phyloP scores from a whole-genome alignment of 1,140 invertebrate species.

The Cotesia typhae region DNA sequence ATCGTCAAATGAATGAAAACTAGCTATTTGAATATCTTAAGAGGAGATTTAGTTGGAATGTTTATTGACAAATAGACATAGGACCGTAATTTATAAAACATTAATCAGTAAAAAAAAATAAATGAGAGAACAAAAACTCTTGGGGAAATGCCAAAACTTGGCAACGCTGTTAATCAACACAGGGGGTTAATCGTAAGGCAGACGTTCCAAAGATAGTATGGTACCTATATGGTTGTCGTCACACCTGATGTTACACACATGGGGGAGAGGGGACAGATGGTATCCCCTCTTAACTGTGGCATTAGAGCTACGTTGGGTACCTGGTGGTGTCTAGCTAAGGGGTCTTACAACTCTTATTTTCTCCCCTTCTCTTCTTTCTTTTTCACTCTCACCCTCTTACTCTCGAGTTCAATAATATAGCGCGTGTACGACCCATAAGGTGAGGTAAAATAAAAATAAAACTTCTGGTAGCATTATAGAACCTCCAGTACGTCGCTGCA shows the following conservation, averaged over 20 bases:
- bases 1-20: too few species aligned
- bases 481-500: slow-evolving; percentile 50
- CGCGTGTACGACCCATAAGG: slow-evolving; percentile 54
- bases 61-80: too few species aligned
- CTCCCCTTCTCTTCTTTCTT: slow-evolving; percentile 24
- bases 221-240: slow-evolving; percentile 47
- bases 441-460: slow-evolving; percentile 61
- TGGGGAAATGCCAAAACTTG: slow-evolving; percentile 7
- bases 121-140: background rate
- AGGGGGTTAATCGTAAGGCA: slow-evolving; percentile 40
- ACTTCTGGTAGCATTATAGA: slow-evolving; percentile 50
- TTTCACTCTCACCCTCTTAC: slow-evolving; percentile 2
- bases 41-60: too few species aligned
- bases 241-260: slow-evolving; percentile 66
- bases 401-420: slow-evolving; percentile 9
- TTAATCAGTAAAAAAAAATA: background rate
- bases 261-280: slow-evolving; percentile 64
- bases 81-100: too few species aligned
- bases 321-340: slow-evolving; percentile 49
- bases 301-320: slow-evolving; percentile 52
- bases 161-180: slow-evolving; percentile 26
- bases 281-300: slow-evolving; percentile 64
- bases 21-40: too few species aligned
- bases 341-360: slow-evolving; percentile 28
- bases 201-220: slow-evolving; percentile 48